Evolutionary conservation across 2,888 invertebrate genomes (phyloP).

Genomic region (Limnephilus auricula): DNA sequence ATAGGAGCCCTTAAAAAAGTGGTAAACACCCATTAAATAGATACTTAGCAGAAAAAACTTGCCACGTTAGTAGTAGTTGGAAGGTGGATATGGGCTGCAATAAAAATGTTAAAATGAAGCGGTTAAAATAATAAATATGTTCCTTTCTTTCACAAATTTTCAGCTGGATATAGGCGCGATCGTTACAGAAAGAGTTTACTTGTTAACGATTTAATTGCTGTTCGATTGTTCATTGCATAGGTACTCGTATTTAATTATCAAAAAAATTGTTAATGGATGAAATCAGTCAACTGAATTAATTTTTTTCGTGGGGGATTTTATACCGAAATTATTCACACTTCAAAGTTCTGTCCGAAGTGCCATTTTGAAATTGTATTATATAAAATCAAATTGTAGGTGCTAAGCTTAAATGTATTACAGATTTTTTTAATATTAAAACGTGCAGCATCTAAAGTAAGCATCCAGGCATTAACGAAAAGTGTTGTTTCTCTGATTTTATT

Average conservation of each 20-base stretch:
- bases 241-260: background rate
- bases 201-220: conserved; percentile 51
- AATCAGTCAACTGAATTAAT: background rate
- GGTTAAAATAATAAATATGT: too few relatives aligned
- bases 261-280: background rate
- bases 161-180: background rate
- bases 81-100: conserved; percentile 2
- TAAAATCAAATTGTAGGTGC: background rate
- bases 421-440: background rate
- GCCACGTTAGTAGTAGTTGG: background rate
- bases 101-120: conserved; percentile 34
- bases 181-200: conserved; percentile 40
- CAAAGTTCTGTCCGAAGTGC: background rate
- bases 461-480: background rate
- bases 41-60: conserved; percentile 21
- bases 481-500: background rate
- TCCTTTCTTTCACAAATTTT: conserved; percentile 31
- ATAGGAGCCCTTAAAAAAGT: conserved; percentile 60
- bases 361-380: background rate
- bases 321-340: background rate
- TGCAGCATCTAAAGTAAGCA: background rate
- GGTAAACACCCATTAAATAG: conserved; percentile 60
- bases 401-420: background rate
- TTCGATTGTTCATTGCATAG: background rate
- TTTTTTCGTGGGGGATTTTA: background rate